phyloP scores from a whole-genome alignment of 2,888 invertebrate species.

The Leucoma salicis region DNA sequence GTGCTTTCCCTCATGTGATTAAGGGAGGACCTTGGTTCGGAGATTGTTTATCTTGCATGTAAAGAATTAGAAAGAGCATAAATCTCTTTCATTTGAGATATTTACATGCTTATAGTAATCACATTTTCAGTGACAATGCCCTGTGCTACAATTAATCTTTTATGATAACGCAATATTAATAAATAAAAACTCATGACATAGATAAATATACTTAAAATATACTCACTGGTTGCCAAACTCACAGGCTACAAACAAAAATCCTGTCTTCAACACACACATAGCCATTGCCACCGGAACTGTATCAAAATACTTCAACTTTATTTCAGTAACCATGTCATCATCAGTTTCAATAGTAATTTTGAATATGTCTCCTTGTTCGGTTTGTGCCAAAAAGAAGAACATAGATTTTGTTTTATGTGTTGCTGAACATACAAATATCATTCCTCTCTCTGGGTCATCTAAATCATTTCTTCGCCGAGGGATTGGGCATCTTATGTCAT shows the following conservation, averaged over 20 bases:
- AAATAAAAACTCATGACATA: neutral
- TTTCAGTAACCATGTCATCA: slow-evolving; percentile 99
- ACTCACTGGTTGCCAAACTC: slow-evolving; percentile 99
- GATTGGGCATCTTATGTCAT: slow-evolving; percentile 98
- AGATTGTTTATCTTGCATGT: slow-evolving; percentile 74
- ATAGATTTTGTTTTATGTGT: slow-evolving; percentile 99
- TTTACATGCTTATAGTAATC: slow-evolving; percentile 32
- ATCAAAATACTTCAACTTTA: slow-evolving; percentile 99
- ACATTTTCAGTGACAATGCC: neutral
- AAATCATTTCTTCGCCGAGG: slow-evolving; percentile 97
- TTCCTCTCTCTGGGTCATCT: slow-evolving; percentile 99
- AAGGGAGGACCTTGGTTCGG: slow-evolving; percentile 85
- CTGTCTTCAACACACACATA: slow-evolving; percentile 99
- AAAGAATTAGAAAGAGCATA: slow-evolving; percentile 41
- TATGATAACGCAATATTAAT: neutral
- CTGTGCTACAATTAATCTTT: too few relatives aligned
- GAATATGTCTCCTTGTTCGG: slow-evolving; percentile 95
- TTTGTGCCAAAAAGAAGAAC: slow-evolving; percentile 99
- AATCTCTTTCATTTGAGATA: slow-evolving; percentile 38
- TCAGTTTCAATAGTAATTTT: slow-evolving; percentile 98
- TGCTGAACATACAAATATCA: slow-evolving; percentile 99
- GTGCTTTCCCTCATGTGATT: slow-evolving; percentile 78
- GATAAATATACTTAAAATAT: slow-evolving; percentile 12
- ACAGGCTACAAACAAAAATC: slow-evolving; percentile 98
- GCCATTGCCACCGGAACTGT: slow-evolving; percentile 98